Percentiles rank a stretch among this genome's conserved stretches.
Conservation (phyloP, 2,113 vertebrate species). For the Brevimyrus niger region DNA sequence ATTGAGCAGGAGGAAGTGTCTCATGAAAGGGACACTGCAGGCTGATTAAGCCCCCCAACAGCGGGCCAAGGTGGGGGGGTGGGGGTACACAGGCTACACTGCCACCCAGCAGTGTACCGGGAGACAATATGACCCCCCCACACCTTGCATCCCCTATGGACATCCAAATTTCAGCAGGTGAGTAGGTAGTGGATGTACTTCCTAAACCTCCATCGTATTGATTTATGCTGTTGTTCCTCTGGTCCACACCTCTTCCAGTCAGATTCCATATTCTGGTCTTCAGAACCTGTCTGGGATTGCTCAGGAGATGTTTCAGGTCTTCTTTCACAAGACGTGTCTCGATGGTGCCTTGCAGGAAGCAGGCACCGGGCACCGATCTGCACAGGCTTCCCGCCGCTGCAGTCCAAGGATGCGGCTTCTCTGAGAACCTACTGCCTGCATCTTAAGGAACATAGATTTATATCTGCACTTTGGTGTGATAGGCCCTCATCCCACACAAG, state of each 20-base stretch:
- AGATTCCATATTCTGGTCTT: conserved; percentile 69
- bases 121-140: neutral
- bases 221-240: conserved; percentile 36
- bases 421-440: conserved; percentile 42
- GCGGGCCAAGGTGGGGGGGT: neutral
- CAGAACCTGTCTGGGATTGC: conserved; percentile 52
- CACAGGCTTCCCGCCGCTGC: conserved; percentile 32
- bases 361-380: conserved; percentile 57
- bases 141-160: neutral
- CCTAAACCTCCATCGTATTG: conserved; percentile 29
- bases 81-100: neutral
- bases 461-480: conserved; percentile 49
- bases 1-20: neutral
- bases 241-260: conserved; percentile 64
- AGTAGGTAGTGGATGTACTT: no score
- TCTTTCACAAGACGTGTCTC: conserved; percentile 27
- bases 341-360: conserved; percentile 42
- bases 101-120: neutral
- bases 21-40: neutral
- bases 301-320: conserved; percentile 49
- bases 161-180: neutral
- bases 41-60: neutral
- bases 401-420: conserved; percentile 43
- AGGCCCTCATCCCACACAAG: conserved; percentile 51
- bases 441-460: conserved; percentile 38